These are phyloP conservation scores for Intellagama lesueurii DNA, from an alignment of 2,797 vertebrate species.

Conservation along the genomic window DNA sequence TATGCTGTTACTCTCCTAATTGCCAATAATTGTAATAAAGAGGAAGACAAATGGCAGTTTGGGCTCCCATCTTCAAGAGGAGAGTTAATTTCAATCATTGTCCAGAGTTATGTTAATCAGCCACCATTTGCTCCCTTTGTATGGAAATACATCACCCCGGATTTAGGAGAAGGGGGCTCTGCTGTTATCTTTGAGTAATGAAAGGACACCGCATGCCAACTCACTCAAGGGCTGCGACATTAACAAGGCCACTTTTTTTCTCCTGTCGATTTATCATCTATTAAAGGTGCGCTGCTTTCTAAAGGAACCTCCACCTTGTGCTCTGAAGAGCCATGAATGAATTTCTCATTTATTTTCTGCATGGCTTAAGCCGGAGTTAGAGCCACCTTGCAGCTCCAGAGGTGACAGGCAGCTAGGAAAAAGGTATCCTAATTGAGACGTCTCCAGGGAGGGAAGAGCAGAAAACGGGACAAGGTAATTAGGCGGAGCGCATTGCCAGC, in stretches of 20 bases:
- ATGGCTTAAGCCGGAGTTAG: slow-evolving; percentile 77
- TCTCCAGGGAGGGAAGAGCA: slow-evolving; percentile 79
- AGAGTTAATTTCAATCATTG: slow-evolving; percentile 79
- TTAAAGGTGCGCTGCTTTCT: slow-evolving; percentile 82
- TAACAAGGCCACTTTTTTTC: slow-evolving; percentile 79
- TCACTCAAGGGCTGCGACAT: slow-evolving; percentile 76
- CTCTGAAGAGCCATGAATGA: slow-evolving; percentile 71
- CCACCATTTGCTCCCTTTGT: slow-evolving; percentile 61
- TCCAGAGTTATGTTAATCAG: slow-evolving; percentile 81
- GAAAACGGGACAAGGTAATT: slow-evolving; percentile 82
- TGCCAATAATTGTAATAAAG: slow-evolving; percentile 79
- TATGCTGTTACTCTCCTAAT: slow-evolving; percentile 72
- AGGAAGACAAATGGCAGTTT: slow-evolving; percentile 77
- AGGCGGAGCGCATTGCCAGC: slow-evolving; percentile 80
- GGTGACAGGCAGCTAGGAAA: slow-evolving; percentile 81
- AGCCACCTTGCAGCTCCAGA: slow-evolving; percentile 79
- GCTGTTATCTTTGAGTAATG: slow-evolving; percentile 79
- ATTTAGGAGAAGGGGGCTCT: slow-evolving; percentile 68
- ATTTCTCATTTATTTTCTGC: slow-evolving; percentile 84
- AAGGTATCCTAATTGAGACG: slow-evolving; percentile 84
- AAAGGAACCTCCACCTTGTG: slow-evolving; percentile 80
- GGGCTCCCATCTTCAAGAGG: slow-evolving; percentile 75
- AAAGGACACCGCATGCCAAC: slow-evolving; percentile 72
- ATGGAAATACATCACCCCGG: slow-evolving; percentile 70
- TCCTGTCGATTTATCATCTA: slow-evolving; percentile 85